Conservation (phyloP, 2,797 vertebrate genomes). For the Kryptolebias ocellatus region DNA sequence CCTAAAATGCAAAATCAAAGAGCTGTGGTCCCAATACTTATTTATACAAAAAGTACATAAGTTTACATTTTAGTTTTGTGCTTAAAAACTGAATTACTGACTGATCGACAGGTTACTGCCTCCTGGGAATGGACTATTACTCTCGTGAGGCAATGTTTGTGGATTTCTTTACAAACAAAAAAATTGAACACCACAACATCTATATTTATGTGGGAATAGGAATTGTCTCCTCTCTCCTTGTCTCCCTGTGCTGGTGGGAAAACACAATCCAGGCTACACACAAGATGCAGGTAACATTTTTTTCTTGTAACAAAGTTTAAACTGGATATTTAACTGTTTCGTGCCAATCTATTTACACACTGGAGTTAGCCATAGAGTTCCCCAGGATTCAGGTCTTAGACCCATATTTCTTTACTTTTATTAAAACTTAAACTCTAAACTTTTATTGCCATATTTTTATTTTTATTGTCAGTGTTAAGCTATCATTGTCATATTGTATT, state of each 20-base stretch:
- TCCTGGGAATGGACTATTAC: slow-evolving; percentile 77
- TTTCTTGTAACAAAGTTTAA: no score
- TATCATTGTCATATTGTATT: no score
- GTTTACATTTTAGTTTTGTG: neutral
- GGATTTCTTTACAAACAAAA: slow-evolving; percentile 2
- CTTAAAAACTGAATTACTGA: neutral
- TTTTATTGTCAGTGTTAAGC: no score
- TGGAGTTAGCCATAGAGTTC: no score
- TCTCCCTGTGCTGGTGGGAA: slow-evolving; percentile 87
- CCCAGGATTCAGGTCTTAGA: no score
- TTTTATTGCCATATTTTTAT: no score
- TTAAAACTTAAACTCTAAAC: no score
- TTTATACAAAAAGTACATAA: neutral
- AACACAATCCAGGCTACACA: slow-evolving; percentile 80
- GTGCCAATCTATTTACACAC: neutral
- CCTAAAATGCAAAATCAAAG: neutral
- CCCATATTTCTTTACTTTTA: no score
- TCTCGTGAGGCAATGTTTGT: slow-evolving; percentile 66
- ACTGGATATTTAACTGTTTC: slow-evolving; percentile 1
- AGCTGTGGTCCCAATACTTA: no score
- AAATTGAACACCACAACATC: slow-evolving; percentile 7
- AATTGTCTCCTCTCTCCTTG: slow-evolving; percentile 75
- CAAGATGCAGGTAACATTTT: slow-evolving; percentile 59
- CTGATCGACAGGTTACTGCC: slow-evolving; percentile 73
- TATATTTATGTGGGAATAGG: slow-evolving; percentile 73